Percentiles rank a stretch among this genome's conserved stretches.
phyloP scores from a whole-genome alignment of 2,797 vertebrate species.

The Rhodeus uyekii region DNA sequence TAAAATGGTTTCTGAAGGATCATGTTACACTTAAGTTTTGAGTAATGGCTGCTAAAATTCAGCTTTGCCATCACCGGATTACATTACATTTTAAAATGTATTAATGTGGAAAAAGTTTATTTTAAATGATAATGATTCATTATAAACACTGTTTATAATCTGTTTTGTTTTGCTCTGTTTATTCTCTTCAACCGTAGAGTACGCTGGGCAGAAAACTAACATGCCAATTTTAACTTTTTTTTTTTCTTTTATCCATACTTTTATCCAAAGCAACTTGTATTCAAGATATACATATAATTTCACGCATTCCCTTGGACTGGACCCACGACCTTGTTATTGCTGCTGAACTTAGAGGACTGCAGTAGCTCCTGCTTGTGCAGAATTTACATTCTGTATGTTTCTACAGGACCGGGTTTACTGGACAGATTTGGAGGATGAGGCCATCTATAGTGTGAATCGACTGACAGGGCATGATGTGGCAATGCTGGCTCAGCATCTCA shows the following conservation, averaged over 20 bases:
- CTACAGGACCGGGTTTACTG: conserved; percentile 93
- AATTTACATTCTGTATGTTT: not conserved
- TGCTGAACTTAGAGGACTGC: not conserved
- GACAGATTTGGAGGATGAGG: conserved; percentile 95
- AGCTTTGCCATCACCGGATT: not conserved
- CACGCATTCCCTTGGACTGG: not conserved
- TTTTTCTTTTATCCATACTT: not conserved
- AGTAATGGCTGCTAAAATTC: not conserved
- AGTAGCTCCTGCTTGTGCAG: not conserved
- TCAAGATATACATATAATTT: not conserved
- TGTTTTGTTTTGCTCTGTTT: too few relatives aligned
- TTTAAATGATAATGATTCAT: too few relatives aligned
- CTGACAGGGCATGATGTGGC: conserved; percentile 87
- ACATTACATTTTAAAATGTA: not conserved
- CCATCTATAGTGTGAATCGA: conserved; percentile 93
- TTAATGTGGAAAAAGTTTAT: not conserved
- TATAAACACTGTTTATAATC: too few relatives aligned
- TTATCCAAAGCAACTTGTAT: not conserved
- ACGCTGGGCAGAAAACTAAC: too few relatives aligned
- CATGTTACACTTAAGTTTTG: not conserved
- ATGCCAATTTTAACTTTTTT: not conserved
- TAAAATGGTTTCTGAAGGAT: not conserved
- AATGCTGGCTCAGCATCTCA: conserved; percentile 90
- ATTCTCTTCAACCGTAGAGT: too few relatives aligned
- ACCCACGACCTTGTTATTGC: not conserved